phyloP scores from a whole-genome alignment of 2,888 invertebrate species.

The Sinopyrophorus schimmeli region DNA sequence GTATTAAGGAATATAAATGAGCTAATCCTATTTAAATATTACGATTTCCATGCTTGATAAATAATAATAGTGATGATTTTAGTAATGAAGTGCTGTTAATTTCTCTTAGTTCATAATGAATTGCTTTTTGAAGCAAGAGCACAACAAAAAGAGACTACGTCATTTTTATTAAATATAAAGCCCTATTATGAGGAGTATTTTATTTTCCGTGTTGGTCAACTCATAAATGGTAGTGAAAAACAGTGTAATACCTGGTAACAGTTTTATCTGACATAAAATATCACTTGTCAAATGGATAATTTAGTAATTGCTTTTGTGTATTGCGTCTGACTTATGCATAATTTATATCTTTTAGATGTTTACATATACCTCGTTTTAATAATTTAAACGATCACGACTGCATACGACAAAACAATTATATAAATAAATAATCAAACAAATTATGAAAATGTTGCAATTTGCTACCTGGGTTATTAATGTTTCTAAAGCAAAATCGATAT shows the following conservation, averaged over 20 bases:
- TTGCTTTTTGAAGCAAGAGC: constrained; percentile 10
- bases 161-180: constrained; percentile 23
- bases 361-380: constrained; percentile 32
- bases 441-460: no score
- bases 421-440: constrained; percentile 24
- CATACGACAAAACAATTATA: constrained; percentile 27
- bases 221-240: constrained; percentile 44
- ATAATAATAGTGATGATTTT: constrained; percentile 2
- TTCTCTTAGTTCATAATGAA: constrained; percentile 1
- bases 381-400: constrained; percentile 33
- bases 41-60: constrained; percentile 12
- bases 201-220: constrained; percentile 20
- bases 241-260: constrained; percentile 38
- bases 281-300: constrained; percentile 46
- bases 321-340: constrained; percentile 40
- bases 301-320: constrained; percentile 44
- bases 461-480: no score
- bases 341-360: constrained; percentile 38
- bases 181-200: constrained; percentile 23
- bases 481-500: no score
- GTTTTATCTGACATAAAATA: constrained; percentile 41
- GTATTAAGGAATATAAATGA: neutral
- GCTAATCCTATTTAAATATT: neutral
- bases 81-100: constrained; percentile 12
- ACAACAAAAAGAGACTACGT: constrained; percentile 8